Base-by-base conservation (phyloP, 2,797 vertebrate genomes). In the Manis crassicaudata region DNA sequence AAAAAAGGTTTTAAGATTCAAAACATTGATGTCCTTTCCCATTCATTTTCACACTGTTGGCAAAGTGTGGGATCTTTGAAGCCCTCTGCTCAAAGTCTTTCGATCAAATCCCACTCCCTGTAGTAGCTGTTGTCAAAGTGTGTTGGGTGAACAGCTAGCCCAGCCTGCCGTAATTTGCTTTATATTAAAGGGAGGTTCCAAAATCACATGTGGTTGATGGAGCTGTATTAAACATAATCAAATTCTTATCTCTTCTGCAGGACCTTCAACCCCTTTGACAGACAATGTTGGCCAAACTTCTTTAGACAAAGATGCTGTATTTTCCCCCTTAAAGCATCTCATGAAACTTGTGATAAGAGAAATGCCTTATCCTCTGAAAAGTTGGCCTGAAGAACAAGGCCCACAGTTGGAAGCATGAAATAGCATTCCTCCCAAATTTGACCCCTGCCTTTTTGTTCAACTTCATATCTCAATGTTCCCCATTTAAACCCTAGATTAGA, bases 51-150 rank as follows among this genome's bases (percentile, higher is more conserved):
- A 50, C 5, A 18, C 13, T 25, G 17, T 35, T 79, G 40, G 5
- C 85, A 75, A 52, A 83, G 46, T 9, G 37, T 37, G 32, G 2
- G 13, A 25, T 70, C 32, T 52, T 58, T 84, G 21, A 43, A 73
- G 5, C 14, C 25, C 14, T 56, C 60, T 20, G 2, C 43, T 72
- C 40, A 13, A 40, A 40, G 1, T 62, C 46, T 82, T 62, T 68
- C 43, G 27, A 0, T 37, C 0, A 0, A 5, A 86, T 82, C 73
- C 77, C 6, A 17, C 46, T 63, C 35, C 21, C 11, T 60, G 2
- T 0, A n/a, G 58, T 16, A 77, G 10, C 0, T 1, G 60, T 67
- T 56, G 46, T 46, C 32, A 23, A 92, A 83, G 21, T 29, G 2
- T 73, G 56, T 46, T n/a, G 20, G 1, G 0, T 32, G 21, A 79